Evolutionary conservation across 2,113 vertebrate species (phyloP), one percentile per base, ranked within the genome.

Genomic region (Alosa alosa): DNA sequence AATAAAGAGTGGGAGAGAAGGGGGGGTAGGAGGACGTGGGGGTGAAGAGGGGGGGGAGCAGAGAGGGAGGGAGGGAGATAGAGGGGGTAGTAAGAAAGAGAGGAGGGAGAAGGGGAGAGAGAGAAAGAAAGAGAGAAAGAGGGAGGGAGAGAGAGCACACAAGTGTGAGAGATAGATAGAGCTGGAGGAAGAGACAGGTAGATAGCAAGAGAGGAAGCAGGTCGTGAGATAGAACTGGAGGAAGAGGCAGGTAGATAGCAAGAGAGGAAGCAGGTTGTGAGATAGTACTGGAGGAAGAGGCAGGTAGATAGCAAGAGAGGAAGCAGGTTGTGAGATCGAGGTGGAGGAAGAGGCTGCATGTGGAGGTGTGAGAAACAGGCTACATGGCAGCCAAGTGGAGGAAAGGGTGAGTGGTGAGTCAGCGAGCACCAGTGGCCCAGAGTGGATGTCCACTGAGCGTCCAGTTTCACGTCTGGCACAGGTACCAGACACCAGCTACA

Each of bases 401-500:
- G 64, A 9, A 13, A 72, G 64, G 10, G 60, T 25, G 22, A 55
- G 60, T 25, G 60, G 60, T 25, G n/a, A 68, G 60, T 68, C 22
- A 68, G n/a, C 6, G 9, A 31, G 22, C 6, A 20, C 4, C 4
- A 60, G n/a, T 72, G 64, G 64, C 9, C 64, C 11, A 10, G 10
- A 36, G 64, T 72, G 64, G 31, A 72, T 15, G 3, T 36, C 64
- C 31, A 31, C 64, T 31, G n/a, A 72, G 64, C 64, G 25, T 36
- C 25, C 64, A 36, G 22, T 72, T 72, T 25, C 64, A 72, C 31
- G 25, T 64, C 44, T 83, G 68, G 82, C 49, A 83, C 10, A 68
- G 44, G 22, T 81, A 86, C 81, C 47, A 81, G 60, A 86, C 64
- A 22, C 55, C 55, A 60, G 55, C 55, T 60, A 17, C 22, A 22